phyloP scores from a whole-genome alignment of 2,888 invertebrate species.

The Rhodophaea formosa region DNA sequence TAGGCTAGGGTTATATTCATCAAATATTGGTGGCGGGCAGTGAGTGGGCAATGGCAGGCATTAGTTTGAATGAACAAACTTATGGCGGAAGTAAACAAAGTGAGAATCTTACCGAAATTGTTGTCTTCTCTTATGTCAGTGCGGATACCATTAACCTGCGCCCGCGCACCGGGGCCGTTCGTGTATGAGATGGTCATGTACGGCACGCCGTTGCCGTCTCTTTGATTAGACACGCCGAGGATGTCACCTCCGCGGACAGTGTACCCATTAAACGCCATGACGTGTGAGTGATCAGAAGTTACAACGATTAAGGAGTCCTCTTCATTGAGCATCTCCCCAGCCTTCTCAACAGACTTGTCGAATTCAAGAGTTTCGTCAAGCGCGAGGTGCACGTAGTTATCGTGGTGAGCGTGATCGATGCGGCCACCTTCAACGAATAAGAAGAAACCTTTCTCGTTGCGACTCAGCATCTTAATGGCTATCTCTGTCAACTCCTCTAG shows the following conservation, averaged over 20 bases:
- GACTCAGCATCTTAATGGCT: constrained; percentile 85
- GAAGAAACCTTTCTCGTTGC: constrained; percentile 85
- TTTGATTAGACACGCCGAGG: constrained; percentile 45
- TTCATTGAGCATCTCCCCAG: constrained; percentile 64
- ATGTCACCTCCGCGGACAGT: constrained; percentile 69
- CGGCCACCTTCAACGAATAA: constrained; percentile 85
- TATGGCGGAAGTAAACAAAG: no score
- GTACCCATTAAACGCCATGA: constrained; percentile 86
- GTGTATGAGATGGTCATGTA: constrained; percentile 82
- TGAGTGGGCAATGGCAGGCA: no score
- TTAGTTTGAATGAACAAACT: no score
- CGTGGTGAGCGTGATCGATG: constrained; percentile 85
- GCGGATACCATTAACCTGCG: constrained; percentile 37
- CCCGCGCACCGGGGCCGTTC: constrained; percentile 75
- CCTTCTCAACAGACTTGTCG: constrained; percentile 73
- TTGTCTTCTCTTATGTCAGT: constrained; percentile 54
- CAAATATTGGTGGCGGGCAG: no score
- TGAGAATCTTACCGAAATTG: constrained; percentile 27
- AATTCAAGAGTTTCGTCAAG: constrained; percentile 86
- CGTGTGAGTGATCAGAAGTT: constrained; percentile 88
- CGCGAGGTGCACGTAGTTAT: constrained; percentile 76
- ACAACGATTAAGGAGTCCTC: constrained; percentile 87
- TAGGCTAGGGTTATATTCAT: no score
- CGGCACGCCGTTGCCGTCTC: constrained; percentile 60
- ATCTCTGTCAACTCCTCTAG: constrained; percentile 70